Conservation (phyloP, 2,113 vertebrate genomes). For the Rutilus rutilus region DNA sequence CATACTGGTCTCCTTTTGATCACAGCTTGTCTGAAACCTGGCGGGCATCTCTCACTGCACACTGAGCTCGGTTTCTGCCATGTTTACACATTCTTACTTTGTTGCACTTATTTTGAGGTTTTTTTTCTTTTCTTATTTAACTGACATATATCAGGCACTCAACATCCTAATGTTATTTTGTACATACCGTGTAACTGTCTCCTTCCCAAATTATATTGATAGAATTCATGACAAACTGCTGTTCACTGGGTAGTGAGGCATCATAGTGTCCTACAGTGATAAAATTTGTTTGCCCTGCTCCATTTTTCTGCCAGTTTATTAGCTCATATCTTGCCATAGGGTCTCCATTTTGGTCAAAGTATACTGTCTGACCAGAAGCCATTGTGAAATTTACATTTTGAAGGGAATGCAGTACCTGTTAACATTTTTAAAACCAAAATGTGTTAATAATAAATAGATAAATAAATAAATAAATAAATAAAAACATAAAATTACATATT, state of each 20-base stretch:
- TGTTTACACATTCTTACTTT: constrained; percentile 42
- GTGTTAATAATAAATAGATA: not conserved
- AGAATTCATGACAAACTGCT: constrained; percentile 70
- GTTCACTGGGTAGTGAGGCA: constrained; percentile 65
- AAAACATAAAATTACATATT: not conserved
- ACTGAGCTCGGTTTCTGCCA: constrained; percentile 75
- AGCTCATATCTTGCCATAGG: constrained; percentile 75
- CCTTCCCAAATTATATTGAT: constrained; percentile 70
- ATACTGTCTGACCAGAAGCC: constrained; percentile 68
- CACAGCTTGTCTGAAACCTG: constrained; percentile 73
- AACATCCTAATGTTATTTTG: not conserved
- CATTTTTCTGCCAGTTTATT: constrained; percentile 78
- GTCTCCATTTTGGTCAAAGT: constrained; percentile 75
- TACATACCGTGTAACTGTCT: constrained; percentile 64
- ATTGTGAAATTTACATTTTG: constrained; percentile 72
- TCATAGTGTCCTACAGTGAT: constrained; percentile 74
- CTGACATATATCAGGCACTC: not conserved
- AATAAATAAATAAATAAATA: not conserved
- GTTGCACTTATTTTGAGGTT: constrained; percentile 9
- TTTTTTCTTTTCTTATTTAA: not conserved
- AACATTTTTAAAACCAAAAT: constrained; percentile 32
- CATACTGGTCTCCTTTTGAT: constrained; percentile 78
- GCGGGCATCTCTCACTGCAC: constrained; percentile 76
- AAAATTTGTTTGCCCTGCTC: constrained; percentile 65
- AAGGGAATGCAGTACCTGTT: constrained; percentile 68